Base-by-base conservation (phyloP, 2,113 vertebrate genomes). In the Syrmaticus mikado region DNA sequence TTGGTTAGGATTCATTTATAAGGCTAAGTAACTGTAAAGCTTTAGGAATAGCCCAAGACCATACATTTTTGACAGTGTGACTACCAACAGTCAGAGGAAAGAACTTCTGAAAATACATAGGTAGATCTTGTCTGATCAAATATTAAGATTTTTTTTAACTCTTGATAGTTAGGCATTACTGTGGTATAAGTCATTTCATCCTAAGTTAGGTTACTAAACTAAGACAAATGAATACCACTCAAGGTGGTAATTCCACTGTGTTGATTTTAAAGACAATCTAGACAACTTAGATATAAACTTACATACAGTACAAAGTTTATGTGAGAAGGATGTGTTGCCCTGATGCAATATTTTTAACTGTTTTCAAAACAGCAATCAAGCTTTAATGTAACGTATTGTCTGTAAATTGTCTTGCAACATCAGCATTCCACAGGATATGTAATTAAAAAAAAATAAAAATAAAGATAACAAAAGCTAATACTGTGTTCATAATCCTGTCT, bases 171-270 rank as follows among this genome's bases (percentile, higher is more conserved):
- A 64, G 4, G 12, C 8, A 68, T 52, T 61, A 17, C 3, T 45
- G 27, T 53, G 4, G 38, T 13, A 55, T 4, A 90, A 40, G 3
- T 36, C 1, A 18, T 40, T 9, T 84, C 4, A 41, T 28, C 6
- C 18, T 75, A 52, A 66, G 0, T 36, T 20, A 53, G 9, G 70
- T 13, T 72, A 40, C 34, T 67, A 25, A 66, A 60, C 36, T 57
- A 57, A 89, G 80, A 27, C 16, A 66, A 83, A 73, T n/a, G 0
- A 61, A 74, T 58, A 4, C 8, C 12, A 34, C 4, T 18, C 5
- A 30, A 53, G 64, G 28, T 32, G 20, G 1, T 84, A 43, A 40
- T 6, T 62, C 67, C 0, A 0, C 0, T 0, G 2, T 55, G 50
- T 11, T 72, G 30, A 45, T 62, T 76, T 41, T 83, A 34, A 67